Evolutionary conservation across 2,888 invertebrate genomes (phyloP).

Genomic region (Eurytoma adleriae): DNA sequence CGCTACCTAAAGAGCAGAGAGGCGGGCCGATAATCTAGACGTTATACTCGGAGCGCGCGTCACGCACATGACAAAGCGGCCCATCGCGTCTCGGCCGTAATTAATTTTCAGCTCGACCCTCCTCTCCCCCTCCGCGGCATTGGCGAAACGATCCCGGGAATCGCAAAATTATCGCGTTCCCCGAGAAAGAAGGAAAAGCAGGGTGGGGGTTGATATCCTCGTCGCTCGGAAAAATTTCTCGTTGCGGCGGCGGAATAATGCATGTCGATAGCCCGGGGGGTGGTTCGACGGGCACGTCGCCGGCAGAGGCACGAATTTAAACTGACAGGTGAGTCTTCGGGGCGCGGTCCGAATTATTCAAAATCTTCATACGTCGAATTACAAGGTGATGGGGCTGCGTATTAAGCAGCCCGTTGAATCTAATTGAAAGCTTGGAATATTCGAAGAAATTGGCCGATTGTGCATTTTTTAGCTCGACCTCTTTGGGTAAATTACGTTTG

Average conservation of each 20-base stretch:
- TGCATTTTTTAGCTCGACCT: background rate
- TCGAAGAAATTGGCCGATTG: constrained; percentile 3
- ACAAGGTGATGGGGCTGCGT: constrained; percentile 6
- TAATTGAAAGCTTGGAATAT: constrained; percentile 8
- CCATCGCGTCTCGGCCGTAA: constrained; percentile 51
- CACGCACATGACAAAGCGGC: constrained; percentile 50
- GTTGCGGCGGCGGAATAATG: constrained; percentile 37
- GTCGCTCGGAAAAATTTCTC: background rate
- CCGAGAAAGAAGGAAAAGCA: background rate
- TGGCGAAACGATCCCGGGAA: background rate
- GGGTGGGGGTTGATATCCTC: background rate
- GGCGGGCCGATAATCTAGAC: background rate
- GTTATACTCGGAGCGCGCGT: constrained; percentile 14
- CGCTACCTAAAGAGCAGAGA: background rate
- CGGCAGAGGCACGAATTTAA: constrained; percentile 27
- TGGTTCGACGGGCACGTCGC: background rate
- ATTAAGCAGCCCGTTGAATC: background rate
- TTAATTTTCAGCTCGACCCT: constrained; percentile 50
- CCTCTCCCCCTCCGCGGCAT: background rate
- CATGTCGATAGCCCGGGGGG: constrained; percentile 20
- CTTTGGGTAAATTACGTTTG: too few relatives aligned
- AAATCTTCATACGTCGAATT: constrained; percentile 55
- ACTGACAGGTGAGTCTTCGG: constrained; percentile 40
- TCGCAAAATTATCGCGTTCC: constrained; percentile 31
- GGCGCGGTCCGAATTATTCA: constrained; percentile 40